These are phyloP conservation scores for Petrocephalus microphthalmus DNA, from an alignment of 2,113 vertebrate genomes.

Conservation along the genomic window DNA sequence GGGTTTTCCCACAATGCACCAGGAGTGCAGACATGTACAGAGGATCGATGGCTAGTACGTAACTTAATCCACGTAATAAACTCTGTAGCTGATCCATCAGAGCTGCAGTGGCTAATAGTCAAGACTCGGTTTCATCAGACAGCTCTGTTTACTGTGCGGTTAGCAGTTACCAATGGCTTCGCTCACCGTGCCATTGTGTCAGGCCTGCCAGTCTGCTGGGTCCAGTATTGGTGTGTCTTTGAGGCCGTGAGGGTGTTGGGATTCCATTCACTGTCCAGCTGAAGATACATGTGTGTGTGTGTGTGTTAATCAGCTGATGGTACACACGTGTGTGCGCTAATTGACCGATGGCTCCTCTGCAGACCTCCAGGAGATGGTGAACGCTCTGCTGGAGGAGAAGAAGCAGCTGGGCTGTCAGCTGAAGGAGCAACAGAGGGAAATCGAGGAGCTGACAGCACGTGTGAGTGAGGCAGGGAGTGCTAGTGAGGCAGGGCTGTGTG, in stretches of 20 bases:
- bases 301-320: not conserved
- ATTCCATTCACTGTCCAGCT: not conserved
- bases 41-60: not conserved
- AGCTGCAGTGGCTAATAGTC: not conserved
- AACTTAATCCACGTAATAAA: not conserved
- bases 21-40: not conserved
- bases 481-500: not conserved
- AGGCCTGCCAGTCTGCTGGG: not conserved
- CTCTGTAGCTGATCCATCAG: not conserved
- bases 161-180: not conserved
- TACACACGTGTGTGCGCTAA: not conserved
- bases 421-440: slow-evolving; percentile 60
- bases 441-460: slow-evolving; percentile 56
- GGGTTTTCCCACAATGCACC: not conserved
- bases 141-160: not conserved
- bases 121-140: not conserved
- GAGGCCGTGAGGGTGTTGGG: not conserved
- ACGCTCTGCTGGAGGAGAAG: slow-evolving; percentile 63
- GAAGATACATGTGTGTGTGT: not conserved
- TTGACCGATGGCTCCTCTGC: not conserved
- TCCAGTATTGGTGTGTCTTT: not conserved
- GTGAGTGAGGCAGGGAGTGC: slow-evolving; percentile 40
- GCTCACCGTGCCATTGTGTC: not conserved
- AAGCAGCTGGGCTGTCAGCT: slow-evolving; percentile 61
- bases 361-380: slow-evolving; percentile 65